A percentile compares a stretch with the other conserved stretches of the same genome.
phyloP scores from a whole-genome alignment of 2,113 vertebrate genomes.

The Meles meles region DNA sequence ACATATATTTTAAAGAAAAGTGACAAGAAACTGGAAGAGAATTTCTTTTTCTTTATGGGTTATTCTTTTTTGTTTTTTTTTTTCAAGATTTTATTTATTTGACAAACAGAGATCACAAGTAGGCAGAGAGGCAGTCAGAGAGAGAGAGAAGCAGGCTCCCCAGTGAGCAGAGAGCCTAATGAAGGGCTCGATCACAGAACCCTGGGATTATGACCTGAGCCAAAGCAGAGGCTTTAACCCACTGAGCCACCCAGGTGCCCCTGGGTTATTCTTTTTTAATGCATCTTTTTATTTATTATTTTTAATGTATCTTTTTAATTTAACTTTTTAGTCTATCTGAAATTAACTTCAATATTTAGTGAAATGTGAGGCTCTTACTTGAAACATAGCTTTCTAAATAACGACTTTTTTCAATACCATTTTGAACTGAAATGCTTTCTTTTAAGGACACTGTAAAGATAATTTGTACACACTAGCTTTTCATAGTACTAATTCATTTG shows the following conservation, averaged over 20 bases:
- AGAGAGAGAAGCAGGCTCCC: too few species aligned
- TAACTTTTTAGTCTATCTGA: not conserved
- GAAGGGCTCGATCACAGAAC: rapidly evolving
- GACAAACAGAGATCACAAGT: too few species aligned
- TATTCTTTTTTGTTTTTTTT: not conserved
- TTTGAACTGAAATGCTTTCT: not conserved
- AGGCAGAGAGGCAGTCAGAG: too few species aligned
- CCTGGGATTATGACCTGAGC: too few species aligned
- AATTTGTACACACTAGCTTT: not conserved
- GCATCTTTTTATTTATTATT: not conserved
- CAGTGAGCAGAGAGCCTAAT: too few species aligned
- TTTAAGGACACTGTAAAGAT: not conserved
- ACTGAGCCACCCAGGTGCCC: too few species aligned
- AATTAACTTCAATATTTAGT: not conserved
- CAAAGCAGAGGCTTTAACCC: too few species aligned
- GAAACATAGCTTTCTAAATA: not conserved
- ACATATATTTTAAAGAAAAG: not conserved
- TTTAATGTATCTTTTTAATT: not conserved
- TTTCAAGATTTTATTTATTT: too few species aligned
- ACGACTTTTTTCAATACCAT: not conserved
- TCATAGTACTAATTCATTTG: not conserved
- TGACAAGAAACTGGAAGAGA: not conserved
- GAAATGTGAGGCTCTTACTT: not conserved
- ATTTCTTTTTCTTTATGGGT: not conserved
- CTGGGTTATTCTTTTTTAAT: not conserved